Evolutionary conservation across 1,140 invertebrate genomes (phyloP).

Genomic region (Harlomillsia oculata): DNA sequence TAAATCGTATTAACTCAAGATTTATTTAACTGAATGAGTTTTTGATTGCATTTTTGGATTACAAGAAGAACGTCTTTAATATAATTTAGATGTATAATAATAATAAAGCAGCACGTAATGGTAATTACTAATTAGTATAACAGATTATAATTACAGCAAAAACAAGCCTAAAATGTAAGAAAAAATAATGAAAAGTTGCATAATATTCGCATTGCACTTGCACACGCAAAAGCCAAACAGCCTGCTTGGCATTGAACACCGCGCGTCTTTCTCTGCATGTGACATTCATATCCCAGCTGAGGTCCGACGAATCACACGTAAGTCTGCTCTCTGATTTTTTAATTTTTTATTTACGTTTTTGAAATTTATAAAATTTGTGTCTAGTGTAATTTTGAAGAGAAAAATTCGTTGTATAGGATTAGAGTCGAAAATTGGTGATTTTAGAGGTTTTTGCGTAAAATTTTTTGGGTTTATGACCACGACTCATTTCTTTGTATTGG

Average conservation of each 20-base stretch:
- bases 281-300: conserved; percentile 13
- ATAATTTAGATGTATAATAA: too few relatives aligned
- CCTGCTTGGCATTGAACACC: conserved; percentile 11
- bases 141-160: too few relatives aligned
- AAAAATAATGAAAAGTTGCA: too few relatives aligned
- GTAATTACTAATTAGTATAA: too few relatives aligned
- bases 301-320: conserved; percentile 24
- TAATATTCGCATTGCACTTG: too few relatives aligned
- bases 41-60: too few relatives aligned
- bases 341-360: not conserved
- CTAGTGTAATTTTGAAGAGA: not conserved
- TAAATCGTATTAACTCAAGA: not conserved
- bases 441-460: not conserved
- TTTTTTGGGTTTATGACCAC: too few relatives aligned
- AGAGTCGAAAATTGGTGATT: not conserved
- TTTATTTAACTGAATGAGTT: too few relatives aligned
- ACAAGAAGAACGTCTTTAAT: too few relatives aligned
- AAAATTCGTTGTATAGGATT: not conserved
- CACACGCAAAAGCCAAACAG: not conserved
- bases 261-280: conserved; percentile 2
- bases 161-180: too few relatives aligned
- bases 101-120: too few relatives aligned
- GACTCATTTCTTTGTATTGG: not conserved
- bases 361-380: not conserved
- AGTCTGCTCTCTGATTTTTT: conserved; percentile 7